phyloP scores from a whole-genome alignment of 2,797 vertebrate species.

The Karalla daura region DNA sequence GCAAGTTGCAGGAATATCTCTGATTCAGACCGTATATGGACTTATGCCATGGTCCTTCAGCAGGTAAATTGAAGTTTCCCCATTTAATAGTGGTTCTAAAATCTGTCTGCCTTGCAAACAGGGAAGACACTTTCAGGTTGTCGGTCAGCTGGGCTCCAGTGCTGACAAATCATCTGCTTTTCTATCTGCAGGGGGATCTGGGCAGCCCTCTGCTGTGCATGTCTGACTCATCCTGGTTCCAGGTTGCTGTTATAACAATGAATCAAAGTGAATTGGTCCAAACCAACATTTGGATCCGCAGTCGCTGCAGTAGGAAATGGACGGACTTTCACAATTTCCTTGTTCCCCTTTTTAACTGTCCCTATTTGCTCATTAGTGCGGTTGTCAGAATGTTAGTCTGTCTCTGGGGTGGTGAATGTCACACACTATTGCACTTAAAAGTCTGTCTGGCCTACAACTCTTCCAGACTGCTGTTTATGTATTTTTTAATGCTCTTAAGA shows the following conservation, averaged over 20 bases:
- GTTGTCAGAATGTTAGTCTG: slow-evolving; percentile 3
- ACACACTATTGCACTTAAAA: slow-evolving; percentile 11
- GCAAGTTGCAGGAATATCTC: slow-evolving; percentile 49
- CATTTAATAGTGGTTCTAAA: background rate
- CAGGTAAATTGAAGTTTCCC: slow-evolving; percentile 43
- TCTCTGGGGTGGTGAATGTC: background rate
- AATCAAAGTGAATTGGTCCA: slow-evolving; percentile 11
- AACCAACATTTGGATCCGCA: slow-evolving; percentile 43
- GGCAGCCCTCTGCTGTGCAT: slow-evolving; percentile 63
- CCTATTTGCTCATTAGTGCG: slow-evolving; percentile 18
- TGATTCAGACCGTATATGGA: slow-evolving; percentile 62
- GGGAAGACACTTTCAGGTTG: background rate
- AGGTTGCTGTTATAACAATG: slow-evolving; percentile 39
- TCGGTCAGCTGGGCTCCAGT: background rate
- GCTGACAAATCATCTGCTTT: slow-evolving; percentile 1
- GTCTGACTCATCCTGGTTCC: slow-evolving; percentile 62
- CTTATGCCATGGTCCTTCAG: slow-evolving; percentile 45
- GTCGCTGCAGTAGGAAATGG: slow-evolving; percentile 17
- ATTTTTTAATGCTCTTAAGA: slow-evolving; percentile 10
- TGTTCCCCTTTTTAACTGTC: slow-evolving; percentile 14
- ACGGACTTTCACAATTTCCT: slow-evolving; percentile 7
- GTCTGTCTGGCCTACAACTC: background rate
- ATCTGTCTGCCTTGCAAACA: accelerated
- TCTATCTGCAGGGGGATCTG: slow-evolving; percentile 36
- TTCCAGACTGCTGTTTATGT: background rate